Evolutionary conservation across 2,888 invertebrate species (phyloP).

Genomic region (Tricholauxania praeusta): DNA sequence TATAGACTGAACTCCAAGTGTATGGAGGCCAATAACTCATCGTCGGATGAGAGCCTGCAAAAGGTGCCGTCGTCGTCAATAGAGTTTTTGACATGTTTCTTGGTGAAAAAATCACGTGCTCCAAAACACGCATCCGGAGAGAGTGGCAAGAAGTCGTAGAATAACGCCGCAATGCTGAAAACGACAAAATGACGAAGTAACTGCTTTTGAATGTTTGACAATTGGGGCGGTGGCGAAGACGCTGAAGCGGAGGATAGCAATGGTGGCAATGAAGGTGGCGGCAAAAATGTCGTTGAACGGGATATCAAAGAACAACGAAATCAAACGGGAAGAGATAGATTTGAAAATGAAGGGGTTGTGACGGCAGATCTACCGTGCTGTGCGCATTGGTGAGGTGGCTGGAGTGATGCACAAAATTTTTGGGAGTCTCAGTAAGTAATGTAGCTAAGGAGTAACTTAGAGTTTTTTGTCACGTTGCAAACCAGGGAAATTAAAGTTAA

Average conservation of each 20-base stretch:
- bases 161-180: slow-evolving; percentile 49
- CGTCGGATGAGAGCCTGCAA: slow-evolving; percentile 65
- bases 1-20: slow-evolving; percentile 51
- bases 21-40: slow-evolving; percentile 53
- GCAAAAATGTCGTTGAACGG: not conserved
- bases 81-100: slow-evolving; percentile 65
- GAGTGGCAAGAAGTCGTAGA: slow-evolving; percentile 60
- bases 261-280: not conserved
- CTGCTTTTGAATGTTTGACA: slow-evolving; percentile 44
- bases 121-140: slow-evolving; percentile 48
- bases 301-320: slow-evolving; percentile 4
- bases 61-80: slow-evolving; percentile 63
- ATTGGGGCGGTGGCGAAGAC: not conserved
- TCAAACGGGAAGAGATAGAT: not conserved
- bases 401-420: not conserved
- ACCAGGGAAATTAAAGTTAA: too few relatives aligned
- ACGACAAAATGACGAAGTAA: slow-evolving; percentile 49
- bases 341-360: not conserved
- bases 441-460: too few relatives aligned
- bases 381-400: not conserved
- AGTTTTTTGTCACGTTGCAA: too few relatives aligned
- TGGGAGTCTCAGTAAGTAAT: too few relatives aligned
- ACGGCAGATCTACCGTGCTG: slow-evolving; percentile 14
- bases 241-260: not conserved
- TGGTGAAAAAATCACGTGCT: slow-evolving; percentile 62